Percentiles rank a stretch among this genome's conserved stretches.
These are phyloP conservation scores for Eurypyga helias DNA, from an alignment of 2,113 vertebrate species.

Conservation along the genomic window DNA sequence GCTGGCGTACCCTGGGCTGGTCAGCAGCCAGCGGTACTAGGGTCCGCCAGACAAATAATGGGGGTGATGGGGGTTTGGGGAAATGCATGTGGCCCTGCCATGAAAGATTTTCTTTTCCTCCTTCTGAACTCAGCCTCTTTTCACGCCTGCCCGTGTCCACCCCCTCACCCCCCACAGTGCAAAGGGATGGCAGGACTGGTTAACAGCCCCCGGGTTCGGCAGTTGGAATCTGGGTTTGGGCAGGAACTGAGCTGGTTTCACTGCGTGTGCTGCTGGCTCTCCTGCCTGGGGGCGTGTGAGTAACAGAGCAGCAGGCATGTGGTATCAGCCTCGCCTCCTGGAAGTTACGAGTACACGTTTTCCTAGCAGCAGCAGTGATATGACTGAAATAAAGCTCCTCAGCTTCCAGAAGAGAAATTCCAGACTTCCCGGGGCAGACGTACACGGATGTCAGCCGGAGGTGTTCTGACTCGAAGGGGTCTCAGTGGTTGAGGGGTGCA, in stretches of 20 bases:
- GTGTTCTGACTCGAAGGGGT: background rate
- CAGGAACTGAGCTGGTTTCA: background rate
- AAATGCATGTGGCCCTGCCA: background rate
- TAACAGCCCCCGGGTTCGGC: background rate
- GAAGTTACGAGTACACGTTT: background rate
- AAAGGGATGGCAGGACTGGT: background rate
- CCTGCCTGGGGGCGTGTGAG: background rate
- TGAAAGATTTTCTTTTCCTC: background rate
- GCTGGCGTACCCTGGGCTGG: background rate
- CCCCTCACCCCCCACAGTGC: background rate
- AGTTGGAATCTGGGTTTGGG: background rate
- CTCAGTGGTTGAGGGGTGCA: background rate
- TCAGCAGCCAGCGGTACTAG: background rate
- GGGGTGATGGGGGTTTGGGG: background rate
- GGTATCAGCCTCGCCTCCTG: background rate
- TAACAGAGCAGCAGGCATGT: background rate
- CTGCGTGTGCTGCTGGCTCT: background rate
- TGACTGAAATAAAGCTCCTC: background rate
- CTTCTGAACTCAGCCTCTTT: background rate
- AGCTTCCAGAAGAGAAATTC: background rate
- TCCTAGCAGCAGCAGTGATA: background rate
- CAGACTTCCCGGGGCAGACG: background rate
- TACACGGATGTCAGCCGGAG: background rate
- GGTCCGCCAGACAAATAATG: background rate
- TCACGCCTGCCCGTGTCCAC: background rate